Conservation (phyloP, 1,140 invertebrate genomes). For the Euura lappo region DNA sequence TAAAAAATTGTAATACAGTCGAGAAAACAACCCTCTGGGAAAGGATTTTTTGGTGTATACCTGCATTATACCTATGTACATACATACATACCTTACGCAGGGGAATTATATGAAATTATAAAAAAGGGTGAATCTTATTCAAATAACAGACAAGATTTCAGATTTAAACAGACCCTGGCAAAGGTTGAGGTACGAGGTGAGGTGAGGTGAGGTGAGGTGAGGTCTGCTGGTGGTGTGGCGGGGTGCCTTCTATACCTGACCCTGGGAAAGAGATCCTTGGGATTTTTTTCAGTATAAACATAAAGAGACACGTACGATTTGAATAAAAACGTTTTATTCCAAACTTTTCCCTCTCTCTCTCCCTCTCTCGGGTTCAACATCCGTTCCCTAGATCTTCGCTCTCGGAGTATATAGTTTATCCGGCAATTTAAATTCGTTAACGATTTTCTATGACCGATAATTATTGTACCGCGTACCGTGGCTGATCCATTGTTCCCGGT, state of each 20-base stretch:
- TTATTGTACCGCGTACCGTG: neutral
- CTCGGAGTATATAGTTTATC: no score
- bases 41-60: slow-evolving; percentile 37
- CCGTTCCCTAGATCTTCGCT: no score
- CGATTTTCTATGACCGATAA: no score
- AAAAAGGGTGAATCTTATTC: slow-evolving; percentile 58
- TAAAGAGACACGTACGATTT: slow-evolving; percentile 1
- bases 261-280: slow-evolving; percentile 3
- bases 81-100: slow-evolving; percentile 25
- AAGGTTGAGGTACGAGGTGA: neutral
- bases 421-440: no score
- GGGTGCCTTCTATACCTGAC: slow-evolving; percentile 29
- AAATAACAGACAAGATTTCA: slow-evolving; percentile 56
- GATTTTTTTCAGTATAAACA: neutral
- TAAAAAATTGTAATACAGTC: slow-evolving; percentile 21
- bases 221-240: neutral
- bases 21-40: slow-evolving; percentile 44
- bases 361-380: no score
- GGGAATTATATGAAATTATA: slow-evolving; percentile 54
- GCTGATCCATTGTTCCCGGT: neutral
- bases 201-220: neutral
- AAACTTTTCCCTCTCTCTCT: neutral
- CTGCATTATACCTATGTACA: slow-evolving; percentile 18
- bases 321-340: neutral
- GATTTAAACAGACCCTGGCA: slow-evolving; percentile 34